phyloP scores from a whole-genome alignment of 2,113 vertebrate species.

The Amphiprion ocellaris region DNA sequence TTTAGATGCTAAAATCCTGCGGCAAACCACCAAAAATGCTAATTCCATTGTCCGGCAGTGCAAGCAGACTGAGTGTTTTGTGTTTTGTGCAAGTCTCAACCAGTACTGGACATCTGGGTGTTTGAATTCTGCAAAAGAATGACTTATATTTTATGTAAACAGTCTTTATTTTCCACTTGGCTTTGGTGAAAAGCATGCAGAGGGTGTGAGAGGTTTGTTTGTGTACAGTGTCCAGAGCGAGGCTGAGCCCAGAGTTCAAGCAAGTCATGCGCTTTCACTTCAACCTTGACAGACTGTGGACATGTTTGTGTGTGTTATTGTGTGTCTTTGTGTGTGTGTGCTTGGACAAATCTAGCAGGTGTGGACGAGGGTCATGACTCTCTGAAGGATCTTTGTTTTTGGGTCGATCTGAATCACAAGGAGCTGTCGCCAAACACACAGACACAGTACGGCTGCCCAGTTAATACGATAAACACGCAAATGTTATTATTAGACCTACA shows the following conservation, averaged over 20 bases:
- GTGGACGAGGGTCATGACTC: constrained; percentile 40
- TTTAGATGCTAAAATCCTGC: no score
- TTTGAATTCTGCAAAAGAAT: no score
- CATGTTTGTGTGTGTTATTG: not conserved
- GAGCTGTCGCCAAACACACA: not conserved
- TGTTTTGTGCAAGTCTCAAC: no score
- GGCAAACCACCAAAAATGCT: no score
- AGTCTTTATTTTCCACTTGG: not conserved
- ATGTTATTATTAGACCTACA: no score
- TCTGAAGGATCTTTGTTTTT: constrained; percentile 56
- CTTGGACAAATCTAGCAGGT: constrained; percentile 31
- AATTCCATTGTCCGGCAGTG: no score
- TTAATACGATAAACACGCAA: no score
- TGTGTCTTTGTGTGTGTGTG: constrained; percentile 1
- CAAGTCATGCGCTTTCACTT: constrained; percentile 54
- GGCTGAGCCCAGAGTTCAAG: constrained; percentile 37
- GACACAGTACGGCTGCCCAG: not conserved
- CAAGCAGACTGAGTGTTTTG: no score
- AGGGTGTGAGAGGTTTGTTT: not conserved
- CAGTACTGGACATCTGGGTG: no score
- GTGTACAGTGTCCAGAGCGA: not conserved
- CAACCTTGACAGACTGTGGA: constrained; percentile 22
- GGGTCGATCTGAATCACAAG: constrained; percentile 22
- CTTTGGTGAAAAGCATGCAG: no score
- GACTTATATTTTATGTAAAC: no score